Evolutionary conservation across 1,140 invertebrate species (phyloP), one percentile per base, ranked within the genome.

Genomic region (Papilio machaon): DNA sequence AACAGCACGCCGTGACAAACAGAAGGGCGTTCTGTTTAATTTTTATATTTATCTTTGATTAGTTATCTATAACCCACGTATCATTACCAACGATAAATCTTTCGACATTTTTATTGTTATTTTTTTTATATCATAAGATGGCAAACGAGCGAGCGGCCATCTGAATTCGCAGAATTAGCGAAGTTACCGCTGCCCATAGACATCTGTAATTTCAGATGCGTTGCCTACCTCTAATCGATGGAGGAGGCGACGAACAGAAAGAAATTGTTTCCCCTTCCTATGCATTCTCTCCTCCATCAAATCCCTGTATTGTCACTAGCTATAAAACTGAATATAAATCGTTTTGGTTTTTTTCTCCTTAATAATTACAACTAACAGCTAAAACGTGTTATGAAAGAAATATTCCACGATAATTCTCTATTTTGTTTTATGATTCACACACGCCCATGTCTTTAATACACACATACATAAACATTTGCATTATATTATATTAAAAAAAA

Each of bases 21-120:
- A 75, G 49, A 75, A 75, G 46, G n/a, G 11, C 11, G 23, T 35
- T 38, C 4, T 35, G 17, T 58, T 58, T 58, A n/a, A 58, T 81
- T 83, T 67, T 67, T 76, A 64, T 74, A 74, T 76, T 76, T 82
- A 79, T 80, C 80, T 80, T 82, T 78, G 82, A 84, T 85, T 82
- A 85, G 80, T 19, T 84, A 84, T 85, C 81, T 77, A 80, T 83
- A 83, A 79, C 81, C 81, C 74, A 76, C 10, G 46, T 43, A 30
- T 19, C 38, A 64, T 11, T 23, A 38, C 30, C 30, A 35, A 70
- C 35, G 35, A 38, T 70, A 30, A 11, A 35, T 38, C 30, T 35
- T 67, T 70, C 64, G 64, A 67, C 35, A 67, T 13, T 49, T 49
- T 49, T 30, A 30, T 30, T 30, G 23, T 30, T 30, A 30, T 30